Evolutionary conservation across 2,797 vertebrate genomes (phyloP), one percentile per base, ranked within the genome.

Genomic region (Spatula versicolor): DNA sequence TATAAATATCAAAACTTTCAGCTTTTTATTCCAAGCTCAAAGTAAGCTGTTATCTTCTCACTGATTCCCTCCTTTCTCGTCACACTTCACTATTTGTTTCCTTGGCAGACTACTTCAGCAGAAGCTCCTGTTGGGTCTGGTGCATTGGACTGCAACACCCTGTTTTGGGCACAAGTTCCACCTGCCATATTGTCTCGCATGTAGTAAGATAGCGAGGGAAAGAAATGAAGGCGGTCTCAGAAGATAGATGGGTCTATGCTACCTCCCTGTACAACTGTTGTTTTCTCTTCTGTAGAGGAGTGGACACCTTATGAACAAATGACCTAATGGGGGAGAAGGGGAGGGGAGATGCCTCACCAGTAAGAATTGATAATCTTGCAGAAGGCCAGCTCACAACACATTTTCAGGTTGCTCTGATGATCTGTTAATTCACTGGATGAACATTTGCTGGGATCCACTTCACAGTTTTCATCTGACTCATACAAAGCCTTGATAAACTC

Each of bases 301-400:
- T 0, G 2, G 69, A 64, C 23, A 66, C n/a, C 30, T 69, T 56
- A 23, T 2, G 33, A 75, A 55, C 33, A 79, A 63, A 62, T 31
- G 23, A 79, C 46, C 33, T 66, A 25, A 33, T 0, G 0, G 11
- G 25, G 37, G 54, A 87, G 35, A 50, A 77, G 46, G 69, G 67
- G 23, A 68, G 22, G 31, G 81, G 64, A 90, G 63, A 56, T 67
- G 88, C 83, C 98, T 98, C 97, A 99, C 99, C 99, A 99, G 98
- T 99, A 99, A 9, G 99, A 99, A 98, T 99, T 99, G 98, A 99
- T 99, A 97, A 99, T 99, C 97, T 99, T 99, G 98, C 99, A 99
- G 98, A 99, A 99, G 21, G 99, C 99, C 93, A 99, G 98, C 96
- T 99, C 99, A 62, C 99, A 99, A 94, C 99, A 99, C 99, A 99